Evolutionary conservation across 2,797 vertebrate species (phyloP), one percentile per base, ranked within the genome.

Genomic region (Girardinus metallicus): DNA sequence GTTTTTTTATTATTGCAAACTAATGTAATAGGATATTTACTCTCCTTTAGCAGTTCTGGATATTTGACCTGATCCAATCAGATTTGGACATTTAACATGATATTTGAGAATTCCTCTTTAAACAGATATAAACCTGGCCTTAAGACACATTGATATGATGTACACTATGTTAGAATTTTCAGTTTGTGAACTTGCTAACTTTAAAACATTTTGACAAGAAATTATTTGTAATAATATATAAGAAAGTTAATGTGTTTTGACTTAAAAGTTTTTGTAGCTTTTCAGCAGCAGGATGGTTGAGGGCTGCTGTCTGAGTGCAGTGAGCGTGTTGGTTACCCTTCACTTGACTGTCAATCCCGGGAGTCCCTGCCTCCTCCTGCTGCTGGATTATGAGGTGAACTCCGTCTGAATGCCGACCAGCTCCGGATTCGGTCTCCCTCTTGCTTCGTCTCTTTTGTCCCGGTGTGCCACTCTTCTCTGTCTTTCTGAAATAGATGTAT

Each of bases 311-410:
- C 62, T 41, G 77, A 82, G 53, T 70, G 80, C 47, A 41, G 84
- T 47, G 73, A 75, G 76, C 44, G 21, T 85, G 80, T 81, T 83
- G 77, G 88, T 91, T 85, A 89, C 83, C 88, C 83, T 66, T 86
- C 74, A 34, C 83, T 89, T 87, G 82, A 87, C 88, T 85, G 87
- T 88, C 86, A 90, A 80, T 88, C 88, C 91, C 89, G 70, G 64
- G 87, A 90, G 83, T 46, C 79, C 76, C 85, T 82, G 21, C 82
- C 90, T 78, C 80, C 83, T 84, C 78, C 76, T 73, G 68, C 74
- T 78, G 49, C 83, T 84, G 87, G 91, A 94, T 93, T 91, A 94
- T 92, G 90, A 79, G 75, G 60, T 88, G 87, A 92, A 90, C 88
- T 93, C 84, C 82, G 80, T 89, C 86, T 91, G 90, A 89, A 89